phyloP scores from a whole-genome alignment of 2,113 vertebrate genomes.

The Pseudorasbora parva region DNA sequence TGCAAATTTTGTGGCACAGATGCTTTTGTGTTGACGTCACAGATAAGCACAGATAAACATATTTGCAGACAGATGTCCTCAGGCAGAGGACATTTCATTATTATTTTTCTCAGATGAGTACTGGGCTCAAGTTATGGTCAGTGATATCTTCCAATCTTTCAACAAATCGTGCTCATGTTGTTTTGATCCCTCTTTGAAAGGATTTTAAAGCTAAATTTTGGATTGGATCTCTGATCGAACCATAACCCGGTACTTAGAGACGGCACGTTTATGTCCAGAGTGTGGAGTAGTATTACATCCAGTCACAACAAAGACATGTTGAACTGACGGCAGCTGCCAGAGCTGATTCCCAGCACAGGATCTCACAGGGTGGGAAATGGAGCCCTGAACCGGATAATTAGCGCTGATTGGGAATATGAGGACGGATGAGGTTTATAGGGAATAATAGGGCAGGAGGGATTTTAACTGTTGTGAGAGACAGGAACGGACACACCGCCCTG shows the following conservation, averaged over 20 bases:
- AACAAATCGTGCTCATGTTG: neutral
- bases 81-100: neutral
- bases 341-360: neutral
- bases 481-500: conserved; percentile 64
- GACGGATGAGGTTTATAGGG: conserved; percentile 47
- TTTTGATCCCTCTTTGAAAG: neutral
- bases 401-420: conserved; percentile 35
- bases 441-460: conserved; percentile 67
- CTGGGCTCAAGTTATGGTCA: neutral
- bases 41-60: conserved; percentile 16
- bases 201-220: neutral
- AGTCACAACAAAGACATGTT: conserved; percentile 28
- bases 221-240: neutral
- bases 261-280: neutral
- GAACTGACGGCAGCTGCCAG: neutral
- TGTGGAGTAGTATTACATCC: neutral
- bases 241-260: neutral
- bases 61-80: conserved; percentile 22
- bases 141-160: neutral
- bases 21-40: neutral
- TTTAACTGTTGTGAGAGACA: conserved; percentile 59
- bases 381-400: conserved; percentile 39
- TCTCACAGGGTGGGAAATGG: conserved; percentile 32
- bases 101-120: neutral
- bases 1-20: neutral